Evolutionary conservation across 2,797 vertebrate genomes (phyloP), one percentile per base, ranked within the genome.

Genomic region (Manis pentadactyla): DNA sequence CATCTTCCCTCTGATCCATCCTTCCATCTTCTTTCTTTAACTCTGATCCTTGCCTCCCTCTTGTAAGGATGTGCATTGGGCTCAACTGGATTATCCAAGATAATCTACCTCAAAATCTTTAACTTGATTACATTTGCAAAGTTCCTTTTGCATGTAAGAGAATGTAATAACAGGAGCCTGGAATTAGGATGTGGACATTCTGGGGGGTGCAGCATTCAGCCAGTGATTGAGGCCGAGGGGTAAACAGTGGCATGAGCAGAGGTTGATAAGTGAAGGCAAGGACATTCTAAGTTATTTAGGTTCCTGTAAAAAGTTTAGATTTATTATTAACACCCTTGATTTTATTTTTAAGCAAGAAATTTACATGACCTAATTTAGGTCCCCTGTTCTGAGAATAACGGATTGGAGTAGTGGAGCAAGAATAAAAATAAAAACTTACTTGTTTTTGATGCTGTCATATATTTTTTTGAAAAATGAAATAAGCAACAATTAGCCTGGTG

Each of bases 331-430:
- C 3, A 66, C 37, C 19, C 17, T 27, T 29, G 31, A 69, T 23
- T 53, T 42, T 51, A 63, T 75, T 92, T 84, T 73, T 53, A 93
- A 90, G 73, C 4, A 87, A 94, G 71, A 87, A 55, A 87, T 85
- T 90, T 87, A 27, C n/a, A 53, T 31, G 29, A 17, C 14, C 55
- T 87, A 85, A 96, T 87, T 79, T 71, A 66, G 68, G 37, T 68
- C 37, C 87, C 11, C 25, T 94, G 14, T 71, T 61, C 37, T 61
- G 31, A 13, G 15, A 53, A 71, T 34, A 84, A 66, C 29, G 17
- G 71, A 49, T 74, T 71, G 34, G 34, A 64, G 15, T 25, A 64
- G 15, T 25, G 2, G 23, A 75, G 31, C 5, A 23, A 85, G 42
- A 66, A 25, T 49, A 55, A 42, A 89, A 66, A 69, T 63, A 91